These are phyloP conservation scores for Triplophysa siluroides DNA, from an alignment of 2,113 vertebrate genomes.

Conservation along the genomic window DNA sequence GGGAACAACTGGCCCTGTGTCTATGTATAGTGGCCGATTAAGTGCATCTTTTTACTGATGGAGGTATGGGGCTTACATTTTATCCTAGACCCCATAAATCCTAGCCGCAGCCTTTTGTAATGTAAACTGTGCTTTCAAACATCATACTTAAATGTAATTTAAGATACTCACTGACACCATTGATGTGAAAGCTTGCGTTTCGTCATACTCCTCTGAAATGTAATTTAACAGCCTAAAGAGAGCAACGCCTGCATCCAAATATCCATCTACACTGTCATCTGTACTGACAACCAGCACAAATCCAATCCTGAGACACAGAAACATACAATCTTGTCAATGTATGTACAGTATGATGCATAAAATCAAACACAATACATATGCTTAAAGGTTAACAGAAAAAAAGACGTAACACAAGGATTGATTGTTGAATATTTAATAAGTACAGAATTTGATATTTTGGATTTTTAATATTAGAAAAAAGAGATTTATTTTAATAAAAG, in stretches of 20 bases:
- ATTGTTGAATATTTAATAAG: conserved; percentile 3
- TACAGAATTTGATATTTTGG: no score
- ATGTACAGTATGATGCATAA: background rate
- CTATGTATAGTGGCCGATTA: no score
- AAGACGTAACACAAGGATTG: background rate
- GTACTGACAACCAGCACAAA: conserved; percentile 91
- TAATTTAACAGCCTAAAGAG: conserved; percentile 90
- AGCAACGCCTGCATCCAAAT: conserved; percentile 83
- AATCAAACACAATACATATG: background rate
- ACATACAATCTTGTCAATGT: conserved; percentile 52
- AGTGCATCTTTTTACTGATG: no score
- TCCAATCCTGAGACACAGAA: conserved; percentile 82
- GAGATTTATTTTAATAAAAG: no score
- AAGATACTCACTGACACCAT: conserved; percentile 82
- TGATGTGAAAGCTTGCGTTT: conserved; percentile 82
- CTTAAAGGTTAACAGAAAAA: background rate
- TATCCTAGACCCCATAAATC: no score
- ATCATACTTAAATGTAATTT: background rate
- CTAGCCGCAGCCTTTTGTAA: no score
- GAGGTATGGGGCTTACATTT: no score
- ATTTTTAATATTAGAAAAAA: no score
- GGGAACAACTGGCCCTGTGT: no score
- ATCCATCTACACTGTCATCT: conserved; percentile 83
- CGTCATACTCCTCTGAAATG: conserved; percentile 82
- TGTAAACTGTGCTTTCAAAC: background rate